Evolutionary conservation across 2,888 invertebrate genomes (phyloP).

Genomic region (Hemithea aestivaria): DNA sequence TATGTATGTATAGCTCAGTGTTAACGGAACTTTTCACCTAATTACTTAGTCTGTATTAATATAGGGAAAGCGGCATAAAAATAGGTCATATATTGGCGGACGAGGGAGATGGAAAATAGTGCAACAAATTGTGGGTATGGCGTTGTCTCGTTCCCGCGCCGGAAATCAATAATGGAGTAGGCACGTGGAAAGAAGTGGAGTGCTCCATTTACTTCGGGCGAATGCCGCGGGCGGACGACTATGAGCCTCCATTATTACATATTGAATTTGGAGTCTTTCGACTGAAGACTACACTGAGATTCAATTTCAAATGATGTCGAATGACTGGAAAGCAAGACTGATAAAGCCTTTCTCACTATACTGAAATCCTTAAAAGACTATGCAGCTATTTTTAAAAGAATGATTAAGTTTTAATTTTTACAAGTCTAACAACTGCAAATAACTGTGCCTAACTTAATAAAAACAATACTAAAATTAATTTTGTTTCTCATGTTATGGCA

Average conservation of each 20-base stretch:
- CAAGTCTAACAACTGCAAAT: too few relatives aligned
- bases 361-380: too few relatives aligned
- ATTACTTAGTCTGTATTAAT: constrained; percentile 76
- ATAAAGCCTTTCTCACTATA: too few relatives aligned
- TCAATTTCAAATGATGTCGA: constrained; percentile 31
- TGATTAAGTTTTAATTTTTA: too few relatives aligned
- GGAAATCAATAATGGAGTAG: constrained; percentile 78
- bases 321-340: constrained; percentile 1
- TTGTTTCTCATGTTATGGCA: too few relatives aligned
- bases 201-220: constrained; percentile 65
- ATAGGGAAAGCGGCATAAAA: constrained; percentile 76
- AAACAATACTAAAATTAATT: too few relatives aligned
- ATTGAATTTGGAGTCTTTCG: constrained; percentile 42
- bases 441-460: too few relatives aligned
- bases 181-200: constrained; percentile 73
- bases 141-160: constrained; percentile 64
- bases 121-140: constrained; percentile 74
- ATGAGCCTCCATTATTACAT: constrained; percentile 40
- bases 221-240: constrained; percentile 52
- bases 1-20: constrained; percentile 37
- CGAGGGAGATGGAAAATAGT: constrained; percentile 69
- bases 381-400: too few relatives aligned
- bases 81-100: constrained; percentile 78
- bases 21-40: constrained; percentile 66
- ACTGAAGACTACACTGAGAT: constrained; percentile 26